phyloP scores from a whole-genome alignment of 2,797 vertebrate genomes.

The Gymnothorax javanicus region DNA sequence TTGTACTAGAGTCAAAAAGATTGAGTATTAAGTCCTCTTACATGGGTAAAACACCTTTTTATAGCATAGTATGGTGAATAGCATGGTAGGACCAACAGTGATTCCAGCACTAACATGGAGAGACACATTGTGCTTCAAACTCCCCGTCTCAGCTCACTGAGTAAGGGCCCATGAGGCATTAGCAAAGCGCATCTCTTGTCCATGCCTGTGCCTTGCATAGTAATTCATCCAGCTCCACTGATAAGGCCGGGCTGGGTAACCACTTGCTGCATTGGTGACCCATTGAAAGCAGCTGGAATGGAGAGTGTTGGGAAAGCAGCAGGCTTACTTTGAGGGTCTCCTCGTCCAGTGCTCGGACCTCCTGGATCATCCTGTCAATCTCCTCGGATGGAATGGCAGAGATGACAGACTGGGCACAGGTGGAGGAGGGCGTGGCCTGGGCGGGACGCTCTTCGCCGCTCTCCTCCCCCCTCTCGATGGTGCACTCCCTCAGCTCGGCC shows the following conservation, averaged over 20 bases:
- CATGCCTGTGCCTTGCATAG: slow-evolving; percentile 2
- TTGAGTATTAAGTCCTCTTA: too few species aligned
- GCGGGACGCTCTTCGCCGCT: slow-evolving; percentile 47
- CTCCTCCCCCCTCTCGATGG: slow-evolving; percentile 67
- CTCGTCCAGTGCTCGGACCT: slow-evolving; percentile 84
- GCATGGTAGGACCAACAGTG: slow-evolving; percentile 17
- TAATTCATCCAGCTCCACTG: slow-evolving; percentile 22
- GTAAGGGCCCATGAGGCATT: slow-evolving; percentile 6
- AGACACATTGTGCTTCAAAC: slow-evolving; percentile 20
- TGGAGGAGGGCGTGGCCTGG: slow-evolving; percentile 53
- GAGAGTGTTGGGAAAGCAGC: neutral
- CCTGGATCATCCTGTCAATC: slow-evolving; percentile 80
- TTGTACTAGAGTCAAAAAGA: too few species aligned
- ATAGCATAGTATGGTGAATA: too few species aligned
- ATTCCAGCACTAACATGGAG: slow-evolving; percentile 29
- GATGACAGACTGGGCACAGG: slow-evolving; percentile 79
- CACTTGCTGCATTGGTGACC: neutral
- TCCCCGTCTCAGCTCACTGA: neutral
- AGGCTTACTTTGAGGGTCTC: slow-evolving; percentile 80
- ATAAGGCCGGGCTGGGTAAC: neutral
- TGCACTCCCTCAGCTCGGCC: slow-evolving; percentile 81
- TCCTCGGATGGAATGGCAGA: slow-evolving; percentile 83
- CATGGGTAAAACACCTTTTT: too few species aligned
- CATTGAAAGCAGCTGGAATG: neutral
- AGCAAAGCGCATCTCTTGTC: neutral